Conservation (phyloP, 2,797 vertebrate genomes). For the Characodon lateralis region DNA sequence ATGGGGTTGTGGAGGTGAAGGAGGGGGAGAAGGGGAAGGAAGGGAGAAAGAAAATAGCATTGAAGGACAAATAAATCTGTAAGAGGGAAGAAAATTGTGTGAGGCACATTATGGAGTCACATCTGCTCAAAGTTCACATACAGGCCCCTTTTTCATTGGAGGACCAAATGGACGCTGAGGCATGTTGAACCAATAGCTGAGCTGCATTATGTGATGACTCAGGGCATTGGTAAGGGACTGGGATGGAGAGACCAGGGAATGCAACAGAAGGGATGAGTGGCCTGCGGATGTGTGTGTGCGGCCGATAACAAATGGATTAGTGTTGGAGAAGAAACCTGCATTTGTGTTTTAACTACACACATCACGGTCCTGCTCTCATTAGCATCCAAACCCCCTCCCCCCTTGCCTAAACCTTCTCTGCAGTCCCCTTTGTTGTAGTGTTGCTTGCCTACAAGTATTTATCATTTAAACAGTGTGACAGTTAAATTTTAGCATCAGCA, state of each 20-base stretch:
- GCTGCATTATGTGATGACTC: slow-evolving; percentile 57
- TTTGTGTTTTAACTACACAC: slow-evolving; percentile 58
- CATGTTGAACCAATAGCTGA: slow-evolving; percentile 23
- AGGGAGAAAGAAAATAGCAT: slow-evolving; percentile 43
- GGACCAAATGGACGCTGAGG: slow-evolving; percentile 8
- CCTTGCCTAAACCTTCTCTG: slow-evolving; percentile 15
- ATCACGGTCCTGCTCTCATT: slow-evolving; percentile 24
- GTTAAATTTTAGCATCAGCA: slow-evolving; percentile 37
- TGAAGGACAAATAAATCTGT: slow-evolving; percentile 26
- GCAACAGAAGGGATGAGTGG: slow-evolving; percentile 35
- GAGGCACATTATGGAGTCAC: slow-evolving; percentile 9
- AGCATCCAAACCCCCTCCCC: background rate
- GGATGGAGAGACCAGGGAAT: slow-evolving; percentile 40
- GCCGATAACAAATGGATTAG: slow-evolving; percentile 59
- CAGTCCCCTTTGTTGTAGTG: slow-evolving; percentile 28
- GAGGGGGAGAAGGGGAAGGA: slow-evolving; percentile 2
- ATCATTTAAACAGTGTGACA: slow-evolving; percentile 9
- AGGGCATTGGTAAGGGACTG: slow-evolving; percentile 58
- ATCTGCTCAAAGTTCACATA: background rate
- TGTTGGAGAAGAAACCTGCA: slow-evolving; percentile 68
- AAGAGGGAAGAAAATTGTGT: slow-evolving; percentile 36
- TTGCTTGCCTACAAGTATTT: slow-evolving; percentile 29
- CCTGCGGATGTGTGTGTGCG: slow-evolving; percentile 16
- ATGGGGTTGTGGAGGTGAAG: slow-evolving; percentile 21
- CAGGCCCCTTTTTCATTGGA: slow-evolving; percentile 4